These are phyloP conservation scores for Colaptes auratus DNA, from an alignment of 2,113 vertebrate species.

Conservation along the genomic window DNA sequence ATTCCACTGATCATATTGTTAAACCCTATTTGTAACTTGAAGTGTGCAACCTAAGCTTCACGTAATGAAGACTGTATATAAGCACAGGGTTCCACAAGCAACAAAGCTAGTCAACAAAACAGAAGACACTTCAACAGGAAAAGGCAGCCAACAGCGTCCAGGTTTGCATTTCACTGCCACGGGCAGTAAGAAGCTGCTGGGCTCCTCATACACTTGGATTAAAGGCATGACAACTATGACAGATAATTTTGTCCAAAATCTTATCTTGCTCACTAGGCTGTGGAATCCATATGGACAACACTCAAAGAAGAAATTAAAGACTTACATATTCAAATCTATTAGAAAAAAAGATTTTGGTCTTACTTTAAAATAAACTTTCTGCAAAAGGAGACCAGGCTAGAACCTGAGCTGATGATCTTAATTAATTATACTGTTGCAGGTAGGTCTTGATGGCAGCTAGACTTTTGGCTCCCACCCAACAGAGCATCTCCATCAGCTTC, in stretches of 20 bases:
- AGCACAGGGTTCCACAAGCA: too few relatives aligned
- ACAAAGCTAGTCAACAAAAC: too few relatives aligned
- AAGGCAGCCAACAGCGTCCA: too few relatives aligned
- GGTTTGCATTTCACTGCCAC: too few relatives aligned
- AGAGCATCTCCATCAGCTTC: slow-evolving; percentile 36
- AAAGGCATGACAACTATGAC: too few relatives aligned
- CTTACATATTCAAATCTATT: background rate
- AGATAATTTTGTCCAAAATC: too few relatives aligned
- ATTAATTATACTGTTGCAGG: slow-evolving; percentile 23
- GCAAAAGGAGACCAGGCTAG: slow-evolving; percentile 46
- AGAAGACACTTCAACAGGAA: too few relatives aligned
- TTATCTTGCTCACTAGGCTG: background rate
- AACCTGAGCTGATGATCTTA: slow-evolving; percentile 32
- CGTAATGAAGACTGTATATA: too few relatives aligned
- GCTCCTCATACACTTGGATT: too few relatives aligned
- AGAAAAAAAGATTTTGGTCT: slow-evolving; percentile 5
- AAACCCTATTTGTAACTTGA: background rate
- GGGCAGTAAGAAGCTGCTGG: too few relatives aligned
- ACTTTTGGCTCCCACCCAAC: slow-evolving; percentile 32
- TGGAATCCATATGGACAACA: background rate
- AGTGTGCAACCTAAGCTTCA: too few relatives aligned
- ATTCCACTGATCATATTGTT: background rate
- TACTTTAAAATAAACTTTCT: slow-evolving; percentile 55
- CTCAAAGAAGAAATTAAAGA: background rate
- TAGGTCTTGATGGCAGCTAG: slow-evolving; percentile 32